Base-by-base conservation (phyloP, 2,888 invertebrate species). In the Amphipoea oculea region DNA sequence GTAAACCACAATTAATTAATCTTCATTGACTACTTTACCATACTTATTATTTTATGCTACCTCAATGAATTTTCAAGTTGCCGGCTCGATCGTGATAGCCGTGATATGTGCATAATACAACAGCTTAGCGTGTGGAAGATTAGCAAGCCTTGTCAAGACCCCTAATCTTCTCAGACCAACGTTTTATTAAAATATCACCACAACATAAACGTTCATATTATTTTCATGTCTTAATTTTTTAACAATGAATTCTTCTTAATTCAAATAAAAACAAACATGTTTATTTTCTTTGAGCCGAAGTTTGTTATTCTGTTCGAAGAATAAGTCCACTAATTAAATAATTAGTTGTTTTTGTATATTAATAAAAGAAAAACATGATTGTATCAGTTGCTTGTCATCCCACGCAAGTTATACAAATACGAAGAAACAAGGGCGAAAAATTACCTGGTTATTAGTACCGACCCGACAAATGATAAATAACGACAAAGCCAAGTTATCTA, bases 371-470 rank as follows among this genome's bases (percentile, higher is more conserved):
- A 67, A 83, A 71, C 70, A 57, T 77, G 14, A 63, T 29, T 36
- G 67, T 77, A 57, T 81, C 66, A 20, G 54, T 77, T 67, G 1
- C 51, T 81, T 29, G 51, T 62, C 45, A 29, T 71, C 83, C 60
- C 42, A 83, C 83, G 60, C 70, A 81, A 54, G 29, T 66, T 77
- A 60, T 45, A 74, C 29, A 48, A 54, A 11, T 66, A 70, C 66
- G 14, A 76, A 62, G 51, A 51, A n/a, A 67, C 40, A 82, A 62
- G 17, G 29, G 36, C 51, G 20, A 76, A 40, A 75, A 62, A 83
- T 83, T 45, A 62, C 23, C 40, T 29, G 40, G 1, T 48, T 81
- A 69, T 51, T 42, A 51, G 23, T n/a, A 66, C 20, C 48, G 42
- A 42, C 48, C 62, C 4, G 36, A 60, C 11, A 51, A 40, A 29